phyloP scores from a whole-genome alignment of 2,888 invertebrate species.

The Clostera curtula region DNA sequence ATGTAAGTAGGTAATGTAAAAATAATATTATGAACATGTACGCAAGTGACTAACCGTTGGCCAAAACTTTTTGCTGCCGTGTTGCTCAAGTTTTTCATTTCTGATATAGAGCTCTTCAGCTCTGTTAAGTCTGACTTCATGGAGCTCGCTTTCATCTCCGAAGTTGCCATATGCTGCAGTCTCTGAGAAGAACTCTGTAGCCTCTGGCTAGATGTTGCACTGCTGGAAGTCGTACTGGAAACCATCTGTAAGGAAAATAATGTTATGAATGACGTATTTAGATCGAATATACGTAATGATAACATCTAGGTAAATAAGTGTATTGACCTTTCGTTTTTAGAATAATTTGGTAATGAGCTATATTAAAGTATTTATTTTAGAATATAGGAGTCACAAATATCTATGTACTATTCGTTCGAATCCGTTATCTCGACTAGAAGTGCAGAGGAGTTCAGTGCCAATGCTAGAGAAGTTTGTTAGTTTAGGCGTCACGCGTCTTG shows the following conservation, averaged over 20 bases:
- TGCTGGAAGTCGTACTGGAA: constrained; percentile 76
- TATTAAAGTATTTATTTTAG: constrained; percentile 1
- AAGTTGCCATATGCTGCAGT: constrained; percentile 70
- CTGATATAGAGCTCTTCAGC: constrained; percentile 88
- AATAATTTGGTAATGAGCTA: constrained; percentile 6
- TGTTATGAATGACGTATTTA: constrained; percentile 1
- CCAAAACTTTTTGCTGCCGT: constrained; percentile 60
- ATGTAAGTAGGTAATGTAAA: constrained; percentile 18
- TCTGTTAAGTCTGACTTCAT: constrained; percentile 87
- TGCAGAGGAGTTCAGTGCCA: constrained; percentile 67
- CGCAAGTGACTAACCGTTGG: constrained; percentile 49
- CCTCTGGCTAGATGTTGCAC: constrained; percentile 75
- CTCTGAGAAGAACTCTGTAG: constrained; percentile 75
- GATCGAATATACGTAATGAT: too few relatives aligned
- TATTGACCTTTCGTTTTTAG: constrained; percentile 10
- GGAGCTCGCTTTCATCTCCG: constrained; percentile 87
- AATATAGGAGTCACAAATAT: constrained; percentile 4
- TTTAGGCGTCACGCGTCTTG: constrained; percentile 65
- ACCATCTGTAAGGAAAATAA: constrained; percentile 51
- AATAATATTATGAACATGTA: constrained; percentile 11
- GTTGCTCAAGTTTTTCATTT: constrained; percentile 85
- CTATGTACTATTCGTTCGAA: constrained; percentile 40
- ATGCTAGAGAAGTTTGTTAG: constrained; percentile 57
- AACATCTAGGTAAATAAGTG: constrained; percentile 9
- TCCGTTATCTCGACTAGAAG: constrained; percentile 64